A percentile compares a stretch with the other conserved stretches of the same genome.
These are phyloP conservation scores for Sporophila hypoxantha DNA, from an alignment of 2,113 vertebrate genomes.

Conservation along the genomic window DNA sequence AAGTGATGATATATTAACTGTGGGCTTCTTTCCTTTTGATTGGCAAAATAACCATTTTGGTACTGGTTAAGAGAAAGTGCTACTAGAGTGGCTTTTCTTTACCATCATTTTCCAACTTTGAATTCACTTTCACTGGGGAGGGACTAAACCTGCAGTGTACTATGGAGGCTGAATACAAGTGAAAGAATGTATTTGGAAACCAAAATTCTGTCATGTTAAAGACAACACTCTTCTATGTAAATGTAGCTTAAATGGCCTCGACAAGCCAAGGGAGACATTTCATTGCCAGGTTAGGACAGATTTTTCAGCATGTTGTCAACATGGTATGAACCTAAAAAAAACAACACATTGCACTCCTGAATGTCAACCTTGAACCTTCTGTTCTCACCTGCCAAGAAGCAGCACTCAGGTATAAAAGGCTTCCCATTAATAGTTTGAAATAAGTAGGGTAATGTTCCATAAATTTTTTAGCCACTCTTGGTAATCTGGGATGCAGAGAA, in stretches of 20 bases:
- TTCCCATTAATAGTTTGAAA: not conserved
- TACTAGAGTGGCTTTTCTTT: not conserved
- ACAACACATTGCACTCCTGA: not conserved
- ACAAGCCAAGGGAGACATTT: constrained; percentile 9
- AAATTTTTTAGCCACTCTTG: not conserved
- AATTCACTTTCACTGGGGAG: not conserved
- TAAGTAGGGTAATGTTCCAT: not conserved
- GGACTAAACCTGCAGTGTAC: not conserved
- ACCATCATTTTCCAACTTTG: not conserved
- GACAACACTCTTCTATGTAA: not conserved
- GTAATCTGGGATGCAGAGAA: not conserved
- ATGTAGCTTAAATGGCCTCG: not conserved
- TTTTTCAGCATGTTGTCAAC: not conserved
- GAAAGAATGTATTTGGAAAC: not conserved
- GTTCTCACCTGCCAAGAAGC: not conserved
- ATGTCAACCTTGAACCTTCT: not conserved
- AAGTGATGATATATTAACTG: not conserved
- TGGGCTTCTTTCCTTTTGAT: not conserved
- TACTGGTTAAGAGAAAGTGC: not conserved
- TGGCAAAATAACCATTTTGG: not conserved
- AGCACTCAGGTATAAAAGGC: not conserved
- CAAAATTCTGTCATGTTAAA: not conserved
- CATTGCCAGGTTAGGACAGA: not conserved
- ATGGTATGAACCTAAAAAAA: not conserved
- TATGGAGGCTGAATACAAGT: not conserved